Evolutionary conservation across 2,888 invertebrate species (phyloP), one percentile per base, ranked within the genome.

Genomic region (Polylopha cassiicola): DNA sequence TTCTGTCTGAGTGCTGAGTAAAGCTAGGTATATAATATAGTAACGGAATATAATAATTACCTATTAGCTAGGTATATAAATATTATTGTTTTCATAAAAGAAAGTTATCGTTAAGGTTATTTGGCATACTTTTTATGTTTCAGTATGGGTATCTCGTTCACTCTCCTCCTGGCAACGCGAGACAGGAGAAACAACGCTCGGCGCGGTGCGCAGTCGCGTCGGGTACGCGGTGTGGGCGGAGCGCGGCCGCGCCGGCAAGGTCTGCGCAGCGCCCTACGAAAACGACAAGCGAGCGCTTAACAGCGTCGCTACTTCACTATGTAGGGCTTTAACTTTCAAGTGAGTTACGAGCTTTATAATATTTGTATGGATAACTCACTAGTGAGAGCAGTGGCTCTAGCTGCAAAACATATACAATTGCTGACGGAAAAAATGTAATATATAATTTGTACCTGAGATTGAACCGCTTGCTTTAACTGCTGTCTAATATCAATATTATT

Each of bases 221-320:
- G 95, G 95, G n/a, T 94, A 90, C 74, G 93, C 95, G 2, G 89
- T 94, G 46, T 95, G 95, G 85, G 92, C 93, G 53, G 95, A 95
- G 73, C 92, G 92, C 58, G 94, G 95, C 3, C 88, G 89, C 32
- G 87, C 89, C 31, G 94, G 95, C 32, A 95, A 95, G 76, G 76
- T 95, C 20, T 95, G 95, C 65, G 91, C 93, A 1, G 92, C 93
- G 59, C 93, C 92, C 31, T 80, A 94, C 44, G 92, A 93, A 58
- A 81, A 78, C 11, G 87, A 89, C 64, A 85, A 87, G 46, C 74
- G 73, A 17, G 88, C 90, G 13, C 80, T 93, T 2, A 87, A 87
- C 54, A 92, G 92, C 7, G 91, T 94, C 2, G 93, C 93, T 1
- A 88, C 89, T 15, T 94, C 95, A 0, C 82, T 95, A 2, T 95